These are phyloP conservation scores for Centropus bengalensis DNA, from an alignment of 2,113 vertebrate species.

Conservation along the genomic window DNA sequence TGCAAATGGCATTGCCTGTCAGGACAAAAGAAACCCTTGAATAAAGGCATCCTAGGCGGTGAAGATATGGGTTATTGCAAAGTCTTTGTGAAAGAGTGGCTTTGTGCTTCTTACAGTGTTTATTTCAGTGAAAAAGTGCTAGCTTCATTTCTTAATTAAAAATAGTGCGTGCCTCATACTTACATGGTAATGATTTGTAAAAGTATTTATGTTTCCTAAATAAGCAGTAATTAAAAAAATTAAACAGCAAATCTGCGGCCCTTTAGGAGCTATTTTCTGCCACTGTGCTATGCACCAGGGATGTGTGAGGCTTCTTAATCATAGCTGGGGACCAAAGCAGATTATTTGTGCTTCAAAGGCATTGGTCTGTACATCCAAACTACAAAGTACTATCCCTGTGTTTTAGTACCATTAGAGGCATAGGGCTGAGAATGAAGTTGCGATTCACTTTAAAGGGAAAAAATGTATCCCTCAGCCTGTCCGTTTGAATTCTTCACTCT, in stretches of 20 bases:
- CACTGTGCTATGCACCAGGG: constrained; percentile 35
- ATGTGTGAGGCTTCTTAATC: constrained; percentile 34
- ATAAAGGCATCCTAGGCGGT: not conserved
- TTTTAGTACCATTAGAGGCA: not conserved
- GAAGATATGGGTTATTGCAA: not conserved
- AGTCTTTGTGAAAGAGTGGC: not conserved
- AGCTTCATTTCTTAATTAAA: constrained; percentile 59
- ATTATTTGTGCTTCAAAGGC: constrained; percentile 50
- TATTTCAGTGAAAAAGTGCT: not conserved
- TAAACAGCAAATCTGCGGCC: constrained; percentile 48
- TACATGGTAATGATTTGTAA: constrained; percentile 49
- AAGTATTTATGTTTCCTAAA: constrained; percentile 69
- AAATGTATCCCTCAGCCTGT: not conserved
- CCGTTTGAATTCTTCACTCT: not conserved
- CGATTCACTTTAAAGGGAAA: not conserved
- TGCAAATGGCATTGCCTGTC: not conserved
- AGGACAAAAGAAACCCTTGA: not conserved
- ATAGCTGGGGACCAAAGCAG: constrained; percentile 44
- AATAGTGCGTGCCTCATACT: constrained; percentile 12
- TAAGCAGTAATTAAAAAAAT: constrained; percentile 66
- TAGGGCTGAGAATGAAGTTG: not conserved
- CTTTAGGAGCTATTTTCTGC: constrained; percentile 61
- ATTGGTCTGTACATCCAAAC: not conserved
- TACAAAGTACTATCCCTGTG: not conserved
- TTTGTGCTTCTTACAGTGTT: not conserved